phyloP scores from a whole-genome alignment of 1,140 invertebrate species.

The Scaptomyza hsui region DNA sequence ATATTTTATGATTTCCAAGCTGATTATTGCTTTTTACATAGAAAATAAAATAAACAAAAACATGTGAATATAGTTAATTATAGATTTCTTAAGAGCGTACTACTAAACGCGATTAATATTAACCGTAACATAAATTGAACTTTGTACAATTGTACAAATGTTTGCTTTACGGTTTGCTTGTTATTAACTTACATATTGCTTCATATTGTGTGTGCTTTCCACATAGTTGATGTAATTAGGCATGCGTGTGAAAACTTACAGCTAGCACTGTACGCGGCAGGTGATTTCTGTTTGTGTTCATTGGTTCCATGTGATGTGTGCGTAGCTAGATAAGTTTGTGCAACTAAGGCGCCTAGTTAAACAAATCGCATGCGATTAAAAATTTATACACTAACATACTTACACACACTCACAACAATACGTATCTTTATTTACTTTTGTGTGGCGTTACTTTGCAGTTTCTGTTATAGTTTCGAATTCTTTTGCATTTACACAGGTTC shows the following conservation, averaged over 20 bases:
- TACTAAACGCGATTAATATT: no score
- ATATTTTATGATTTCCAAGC: no score
- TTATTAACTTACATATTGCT: no score
- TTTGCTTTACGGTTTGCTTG: no score
- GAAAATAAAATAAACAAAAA: no score
- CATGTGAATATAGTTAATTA: no score
- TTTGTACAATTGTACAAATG: no score
- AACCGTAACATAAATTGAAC: no score
- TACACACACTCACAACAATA: slow-evolving; percentile 51
- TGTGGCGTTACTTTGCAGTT: slow-evolving; percentile 22
- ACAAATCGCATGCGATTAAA: slow-evolving; percentile 78
- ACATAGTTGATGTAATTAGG: neutral
- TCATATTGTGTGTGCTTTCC: neutral
- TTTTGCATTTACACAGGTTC: slow-evolving; percentile 26
- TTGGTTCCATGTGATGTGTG: slow-evolving; percentile 1
- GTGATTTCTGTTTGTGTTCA: slow-evolving; percentile 13
- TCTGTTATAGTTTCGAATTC: slow-evolving; percentile 34
- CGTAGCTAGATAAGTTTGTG: slow-evolving; percentile 5
- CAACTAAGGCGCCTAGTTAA: slow-evolving; percentile 60
- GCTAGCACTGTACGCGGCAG: slow-evolving; percentile 28
- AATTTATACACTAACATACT: slow-evolving; percentile 60
- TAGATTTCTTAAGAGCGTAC: no score
- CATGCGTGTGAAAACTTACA: slow-evolving; percentile 21
- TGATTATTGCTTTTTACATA: no score
- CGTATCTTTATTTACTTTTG: slow-evolving; percentile 36